Evolutionary conservation across 2,113 vertebrate genomes (phyloP), one percentile per base, ranked within the genome.

Genomic region (Oenanthe oenanthe): DNA sequence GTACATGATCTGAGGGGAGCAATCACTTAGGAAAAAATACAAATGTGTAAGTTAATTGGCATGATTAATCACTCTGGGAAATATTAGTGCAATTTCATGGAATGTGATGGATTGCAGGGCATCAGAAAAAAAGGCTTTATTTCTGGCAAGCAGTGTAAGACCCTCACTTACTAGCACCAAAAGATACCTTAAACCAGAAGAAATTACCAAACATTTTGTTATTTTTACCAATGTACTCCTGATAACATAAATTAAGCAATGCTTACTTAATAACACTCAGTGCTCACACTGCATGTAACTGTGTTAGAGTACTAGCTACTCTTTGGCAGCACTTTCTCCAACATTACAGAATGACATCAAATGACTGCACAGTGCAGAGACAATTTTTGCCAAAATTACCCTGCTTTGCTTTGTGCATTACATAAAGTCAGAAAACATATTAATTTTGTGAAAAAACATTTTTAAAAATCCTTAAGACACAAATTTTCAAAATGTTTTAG

Each of bases 21-120:
- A 34, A 73, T 75, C 20, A 72, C 45, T 56, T 66, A 53, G 42
- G 51, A 74, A 95, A 85, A 51, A 82, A 79, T 79, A 74, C 89
- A 95, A 86, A 21, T 61, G 47, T 17, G 6, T 42, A 78, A 74
- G 42, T 48, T 95, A 84, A 88, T 16, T 22, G 36, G 22, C 14
- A 78, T 67, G 50, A 95, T 96, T 92, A 85, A 90, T 92, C 58
- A 57, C 29, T 51, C 57, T 65, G 36, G 34, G 32, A 86, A 75
- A 81, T 34, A 83, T 31, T 65, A 73, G 17, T 7, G 10, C 60
- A 68, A 20, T 47, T 85, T 85, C 34, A 54, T 29, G 38, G 81
- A 90, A 83, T 5, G 13, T 17, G 18, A 92, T 43, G 29, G 57
- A 85, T 26, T 75, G 20, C 56, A 83, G 22, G 47, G 17, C 17